phyloP scores from a whole-genome alignment of 92 coral and sea anemone species.

The Parazoanthus atlanticus region DNA sequence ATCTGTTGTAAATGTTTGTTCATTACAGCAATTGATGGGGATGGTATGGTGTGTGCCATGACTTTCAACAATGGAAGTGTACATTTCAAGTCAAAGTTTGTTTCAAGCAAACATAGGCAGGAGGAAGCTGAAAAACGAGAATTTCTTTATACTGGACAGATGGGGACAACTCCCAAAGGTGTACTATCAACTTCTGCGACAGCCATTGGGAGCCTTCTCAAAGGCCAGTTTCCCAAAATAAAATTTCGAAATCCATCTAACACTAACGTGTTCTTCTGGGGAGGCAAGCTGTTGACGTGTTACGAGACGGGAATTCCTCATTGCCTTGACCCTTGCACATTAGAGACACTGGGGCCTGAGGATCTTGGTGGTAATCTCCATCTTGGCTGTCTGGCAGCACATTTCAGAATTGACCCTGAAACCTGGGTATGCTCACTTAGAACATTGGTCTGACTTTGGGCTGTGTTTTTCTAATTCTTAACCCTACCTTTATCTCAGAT shows the following conservation, averaged over 20 bases:
- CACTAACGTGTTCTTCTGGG: constrained; percentile 88
- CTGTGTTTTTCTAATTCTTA: neutral
- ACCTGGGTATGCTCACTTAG: constrained; percentile 59
- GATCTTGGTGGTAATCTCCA: constrained; percentile 69
- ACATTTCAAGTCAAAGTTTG: constrained; percentile 84
- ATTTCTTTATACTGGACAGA: constrained; percentile 73
- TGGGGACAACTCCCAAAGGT: constrained; percentile 68
- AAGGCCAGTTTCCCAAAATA: constrained; percentile 54
- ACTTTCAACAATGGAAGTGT: constrained; percentile 79
- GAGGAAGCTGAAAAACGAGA: constrained; percentile 56
- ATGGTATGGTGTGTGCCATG: constrained; percentile 91
- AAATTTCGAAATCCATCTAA: constrained; percentile 84
- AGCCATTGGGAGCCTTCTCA: constrained; percentile 51
- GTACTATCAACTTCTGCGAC: constrained; percentile 41
- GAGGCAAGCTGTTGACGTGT: constrained; percentile 87
- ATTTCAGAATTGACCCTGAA: constrained; percentile 84
- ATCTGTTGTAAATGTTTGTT: neutral
- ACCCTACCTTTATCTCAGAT: neutral
- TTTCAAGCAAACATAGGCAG: constrained; percentile 66
- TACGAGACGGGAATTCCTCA: constrained; percentile 81
- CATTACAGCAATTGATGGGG: constrained; percentile 83
- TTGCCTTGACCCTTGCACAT: constrained; percentile 77
- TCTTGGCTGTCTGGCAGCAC: constrained; percentile 78
- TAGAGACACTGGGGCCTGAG: constrained; percentile 91
- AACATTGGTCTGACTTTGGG: neutral